phyloP scores from a whole-genome alignment of 2,797 vertebrate species.

The Microctenopoma stevenorrisi region DNA sequence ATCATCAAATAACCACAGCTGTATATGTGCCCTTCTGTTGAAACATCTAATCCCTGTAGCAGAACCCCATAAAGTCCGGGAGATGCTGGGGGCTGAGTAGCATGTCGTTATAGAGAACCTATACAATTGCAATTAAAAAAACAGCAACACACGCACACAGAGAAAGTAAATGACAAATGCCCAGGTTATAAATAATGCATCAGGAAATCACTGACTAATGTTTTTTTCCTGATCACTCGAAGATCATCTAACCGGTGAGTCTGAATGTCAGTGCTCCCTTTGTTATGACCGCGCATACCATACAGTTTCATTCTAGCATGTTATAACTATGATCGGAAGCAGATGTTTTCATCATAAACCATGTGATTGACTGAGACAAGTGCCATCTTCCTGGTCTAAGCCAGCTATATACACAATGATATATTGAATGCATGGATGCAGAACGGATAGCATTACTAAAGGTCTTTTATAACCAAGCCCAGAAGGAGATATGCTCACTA shows the following conservation, averaged over 20 bases:
- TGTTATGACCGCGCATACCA: conserved; percentile 32
- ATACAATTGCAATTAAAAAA: conserved; percentile 52
- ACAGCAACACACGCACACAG: conserved; percentile 75
- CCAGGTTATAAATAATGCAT: conserved; percentile 81
- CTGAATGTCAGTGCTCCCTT: conserved; percentile 61
- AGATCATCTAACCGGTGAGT: conserved; percentile 22
- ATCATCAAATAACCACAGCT: conserved; percentile 61
- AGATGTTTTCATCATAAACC: conserved; percentile 35
- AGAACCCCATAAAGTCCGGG: conserved; percentile 28
- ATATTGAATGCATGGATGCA: conserved; percentile 42
- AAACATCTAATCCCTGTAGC: conserved; percentile 44
- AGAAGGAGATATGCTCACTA: conserved; percentile 34
- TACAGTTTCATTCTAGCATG: conserved; percentile 31
- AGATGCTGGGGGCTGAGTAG: conserved; percentile 26
- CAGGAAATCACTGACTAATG: conserved; percentile 30
- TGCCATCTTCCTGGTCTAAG: conserved; percentile 44
- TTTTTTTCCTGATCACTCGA: conserved; percentile 27
- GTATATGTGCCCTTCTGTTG: conserved; percentile 21
- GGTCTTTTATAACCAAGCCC: conserved; percentile 23
- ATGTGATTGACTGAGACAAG: conserved; percentile 43
- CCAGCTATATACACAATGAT: conserved; percentile 71
- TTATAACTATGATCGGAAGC: conserved; percentile 29
- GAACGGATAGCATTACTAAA: conserved; percentile 38
- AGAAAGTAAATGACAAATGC: conserved; percentile 75
- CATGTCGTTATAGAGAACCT: conserved; percentile 33